Evolutionary conservation across 1,140 invertebrate genomes (phyloP), one percentile per base, ranked within the genome.

Genomic region (Conus betulinus): DNA sequence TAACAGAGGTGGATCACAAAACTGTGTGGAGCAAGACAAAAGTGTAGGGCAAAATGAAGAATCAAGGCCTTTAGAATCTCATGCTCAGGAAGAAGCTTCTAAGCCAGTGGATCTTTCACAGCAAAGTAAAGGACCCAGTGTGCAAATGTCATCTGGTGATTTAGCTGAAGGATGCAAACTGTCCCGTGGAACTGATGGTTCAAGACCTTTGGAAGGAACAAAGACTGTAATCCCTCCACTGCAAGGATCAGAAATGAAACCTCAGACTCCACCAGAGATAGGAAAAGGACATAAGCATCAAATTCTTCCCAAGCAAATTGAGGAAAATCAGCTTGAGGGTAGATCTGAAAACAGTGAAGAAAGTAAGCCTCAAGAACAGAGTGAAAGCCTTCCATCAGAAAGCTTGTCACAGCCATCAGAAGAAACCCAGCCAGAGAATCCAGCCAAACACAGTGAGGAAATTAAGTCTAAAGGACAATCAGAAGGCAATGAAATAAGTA

Each of bases 81-180:
- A 39, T 52, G 63, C 25, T 25, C 25, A 85, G 79, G 27, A 82
- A 76, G 83, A 67, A 63, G 52, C 83, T 83, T 81, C 39, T 39
- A 76, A 60, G 83, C 17, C 88, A 60, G 27, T 71, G 67, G 81
- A 71, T 63, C 60, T 89, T 53, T 81, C 78, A 20, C 88, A 88
- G 25, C 52, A 27, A 25, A 85, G 7, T 51, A 82, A 82, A 71
- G 88, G 88, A 71, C 85, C 78, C 23, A 83, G 71, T 53, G 79
- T 87, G 67, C 84, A 20, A 23, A 20, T 23, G 11, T 13, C 20
- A 71, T 23, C 67, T 17, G 23, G 20, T 71, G 20, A 71, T 20
- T 71, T 71, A 20, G 15, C 67, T 71, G 67, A 71, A 71, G 20
- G 15, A 60, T 60, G 57, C 57, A 60, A 60, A 60, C 57, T 15